phyloP scores from a whole-genome alignment of 2,113 vertebrate genomes.

The Bufo bufo region DNA sequence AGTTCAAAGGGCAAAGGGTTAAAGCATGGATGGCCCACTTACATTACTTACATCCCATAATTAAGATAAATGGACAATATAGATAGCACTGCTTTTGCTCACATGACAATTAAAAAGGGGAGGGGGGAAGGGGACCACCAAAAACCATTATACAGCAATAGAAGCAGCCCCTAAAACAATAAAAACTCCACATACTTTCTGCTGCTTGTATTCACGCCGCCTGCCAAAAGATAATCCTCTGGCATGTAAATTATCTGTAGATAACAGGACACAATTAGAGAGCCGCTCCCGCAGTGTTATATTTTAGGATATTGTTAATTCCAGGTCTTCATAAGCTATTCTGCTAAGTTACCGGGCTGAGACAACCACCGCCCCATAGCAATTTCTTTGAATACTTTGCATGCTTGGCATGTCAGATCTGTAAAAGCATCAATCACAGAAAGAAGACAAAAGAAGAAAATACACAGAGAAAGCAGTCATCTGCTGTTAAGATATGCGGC shows the following conservation, averaged over 20 bases:
- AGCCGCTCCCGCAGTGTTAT: neutral
- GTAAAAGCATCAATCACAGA: neutral
- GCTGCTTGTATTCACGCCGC: neutral
- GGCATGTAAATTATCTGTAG: constrained; percentile 17
- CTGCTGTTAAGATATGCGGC: neutral
- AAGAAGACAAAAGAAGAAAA: neutral
- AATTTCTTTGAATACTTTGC: constrained; percentile 32
- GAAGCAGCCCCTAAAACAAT: neutral
- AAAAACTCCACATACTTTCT: neutral
- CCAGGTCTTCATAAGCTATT: neutral
- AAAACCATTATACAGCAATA: neutral
- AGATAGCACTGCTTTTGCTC: neutral
- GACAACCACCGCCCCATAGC: neutral
- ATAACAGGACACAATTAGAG: constrained; percentile 24
- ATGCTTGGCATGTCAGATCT: constrained; percentile 28
- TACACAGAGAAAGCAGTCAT: neutral
- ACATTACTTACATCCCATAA: neutral
- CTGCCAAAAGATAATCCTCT: constrained; percentile 27
- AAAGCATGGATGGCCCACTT: neutral
- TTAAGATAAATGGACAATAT: neutral
- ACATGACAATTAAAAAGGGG: neutral
- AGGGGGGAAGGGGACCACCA: too few relatives aligned
- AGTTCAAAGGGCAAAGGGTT: neutral
- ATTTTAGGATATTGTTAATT: constrained; percentile 17
- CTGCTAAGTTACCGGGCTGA: neutral